phyloP scores from a whole-genome alignment of 2,797 vertebrate species.

The Pseudochirops cupreus region DNA sequence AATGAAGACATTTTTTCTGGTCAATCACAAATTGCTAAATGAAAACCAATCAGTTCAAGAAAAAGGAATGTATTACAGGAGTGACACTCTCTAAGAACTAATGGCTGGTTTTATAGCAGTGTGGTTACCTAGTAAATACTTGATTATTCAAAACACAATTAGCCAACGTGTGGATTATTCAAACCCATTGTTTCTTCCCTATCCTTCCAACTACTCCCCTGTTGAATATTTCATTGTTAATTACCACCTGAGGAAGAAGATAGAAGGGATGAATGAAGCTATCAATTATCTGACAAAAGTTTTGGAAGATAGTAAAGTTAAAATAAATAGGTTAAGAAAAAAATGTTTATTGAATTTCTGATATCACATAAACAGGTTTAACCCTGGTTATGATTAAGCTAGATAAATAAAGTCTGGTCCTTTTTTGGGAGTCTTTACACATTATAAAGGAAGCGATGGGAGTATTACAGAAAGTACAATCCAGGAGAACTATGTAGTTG shows the following conservation, averaged over 20 bases:
- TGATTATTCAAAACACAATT: not conserved
- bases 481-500: not conserved
- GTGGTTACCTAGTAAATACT: not conserved
- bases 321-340: not conserved
- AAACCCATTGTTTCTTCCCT: not conserved
- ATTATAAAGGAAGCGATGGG: not conserved
- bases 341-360: not conserved
- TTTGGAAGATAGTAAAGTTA: not conserved
- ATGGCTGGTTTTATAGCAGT: not conserved
- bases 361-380: slow-evolving; percentile 1
- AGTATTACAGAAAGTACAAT: not conserved
- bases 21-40: not conserved
- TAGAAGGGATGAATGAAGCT: not conserved
- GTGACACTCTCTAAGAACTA: not conserved
- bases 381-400: not conserved
- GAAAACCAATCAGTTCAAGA: not conserved
- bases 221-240: not conserved
- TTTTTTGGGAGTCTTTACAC: not conserved
- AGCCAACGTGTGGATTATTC: not conserved
- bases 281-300: not conserved
- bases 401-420: not conserved
- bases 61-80: not conserved
- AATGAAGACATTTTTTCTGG: not conserved
- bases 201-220: not conserved
- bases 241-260: not conserved